phyloP scores from a whole-genome alignment of 1,140 invertebrate species.

The Euwallacea similis region DNA sequence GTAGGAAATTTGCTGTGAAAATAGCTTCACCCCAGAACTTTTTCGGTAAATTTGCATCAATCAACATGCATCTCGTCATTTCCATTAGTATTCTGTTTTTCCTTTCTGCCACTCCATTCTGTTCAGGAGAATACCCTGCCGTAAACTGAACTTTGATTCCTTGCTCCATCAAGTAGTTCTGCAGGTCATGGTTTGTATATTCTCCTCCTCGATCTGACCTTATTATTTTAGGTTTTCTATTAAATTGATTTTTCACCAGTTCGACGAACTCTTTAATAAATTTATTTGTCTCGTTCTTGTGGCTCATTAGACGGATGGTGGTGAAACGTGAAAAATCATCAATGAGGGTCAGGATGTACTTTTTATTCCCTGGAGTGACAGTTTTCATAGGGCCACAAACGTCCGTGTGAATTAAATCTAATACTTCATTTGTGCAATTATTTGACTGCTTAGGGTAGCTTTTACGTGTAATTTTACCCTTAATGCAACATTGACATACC shows the following conservation, averaged over 20 bases:
- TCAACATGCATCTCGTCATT: constrained; percentile 20
- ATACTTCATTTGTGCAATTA: no score
- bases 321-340: constrained; percentile 22
- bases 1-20: constrained; percentile 24
- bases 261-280: constrained; percentile 10
- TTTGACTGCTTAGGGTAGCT: no score
- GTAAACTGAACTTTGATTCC: constrained; percentile 11
- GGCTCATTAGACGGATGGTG: constrained; percentile 8
- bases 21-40: constrained; percentile 22
- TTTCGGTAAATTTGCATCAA: constrained; percentile 16
- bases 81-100: constrained; percentile 27
- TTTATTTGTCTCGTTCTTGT: constrained; percentile 13
- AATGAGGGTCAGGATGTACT: constrained; percentile 12
- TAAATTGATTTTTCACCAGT: constrained; percentile 8
- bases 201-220: constrained; percentile 20
- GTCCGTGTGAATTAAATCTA: neutral
- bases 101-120: constrained; percentile 31
- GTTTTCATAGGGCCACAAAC: constrained; percentile 8
- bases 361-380: constrained; percentile 11
- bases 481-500: no score
- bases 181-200: constrained; percentile 5
- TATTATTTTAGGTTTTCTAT: constrained; percentile 10
- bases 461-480: no score
- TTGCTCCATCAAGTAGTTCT: constrained; percentile 16
- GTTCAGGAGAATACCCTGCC: constrained; percentile 14